phyloP scores from a whole-genome alignment of 2,888 invertebrate genomes.

The Drosophila merina region DNA sequence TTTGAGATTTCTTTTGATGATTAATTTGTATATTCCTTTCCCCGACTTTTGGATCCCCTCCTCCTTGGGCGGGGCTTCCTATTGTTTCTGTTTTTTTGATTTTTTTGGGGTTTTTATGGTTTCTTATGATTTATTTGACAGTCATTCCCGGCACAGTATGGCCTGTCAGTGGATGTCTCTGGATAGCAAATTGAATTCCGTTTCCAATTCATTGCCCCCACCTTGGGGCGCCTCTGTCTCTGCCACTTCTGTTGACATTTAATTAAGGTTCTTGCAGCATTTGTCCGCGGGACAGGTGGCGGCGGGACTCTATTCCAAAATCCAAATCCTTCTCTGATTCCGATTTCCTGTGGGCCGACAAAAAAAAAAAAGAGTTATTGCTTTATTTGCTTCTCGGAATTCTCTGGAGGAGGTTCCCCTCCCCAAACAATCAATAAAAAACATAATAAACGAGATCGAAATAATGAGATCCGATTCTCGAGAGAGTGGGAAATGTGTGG shows the following conservation, averaged over 20 bases:
- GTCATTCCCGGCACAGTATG: conserved; percentile 57
- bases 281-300: conserved; percentile 57
- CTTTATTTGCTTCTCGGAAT: not conserved
- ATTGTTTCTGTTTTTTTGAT: conserved; percentile 10
- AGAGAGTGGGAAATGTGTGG: not conserved
- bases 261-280: conserved; percentile 66
- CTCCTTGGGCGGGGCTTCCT: conserved; percentile 25
- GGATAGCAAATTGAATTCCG: conserved; percentile 22
- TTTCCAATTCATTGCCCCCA: conserved; percentile 29
- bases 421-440: conserved; percentile 3
- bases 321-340: not conserved
- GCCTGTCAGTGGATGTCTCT: conserved; percentile 30
- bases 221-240: conserved; percentile 12
- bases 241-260: conserved; percentile 70
- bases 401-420: conserved; percentile 1
- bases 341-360: conserved; percentile 54
- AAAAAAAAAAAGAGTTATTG: conserved; percentile 33
- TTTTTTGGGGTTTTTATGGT: conserved; percentile 7
- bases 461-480: not conserved
- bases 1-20: conserved; percentile 7
- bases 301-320: conserved; percentile 2
- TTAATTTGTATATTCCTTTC: conserved; percentile 5
- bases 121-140: conserved; percentile 69
- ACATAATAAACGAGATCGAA: conserved; percentile 6
- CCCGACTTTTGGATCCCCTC: conserved; percentile 2